Base-by-base conservation (phyloP, 1,140 invertebrate species). In the Nasonia vitripennis region DNA sequence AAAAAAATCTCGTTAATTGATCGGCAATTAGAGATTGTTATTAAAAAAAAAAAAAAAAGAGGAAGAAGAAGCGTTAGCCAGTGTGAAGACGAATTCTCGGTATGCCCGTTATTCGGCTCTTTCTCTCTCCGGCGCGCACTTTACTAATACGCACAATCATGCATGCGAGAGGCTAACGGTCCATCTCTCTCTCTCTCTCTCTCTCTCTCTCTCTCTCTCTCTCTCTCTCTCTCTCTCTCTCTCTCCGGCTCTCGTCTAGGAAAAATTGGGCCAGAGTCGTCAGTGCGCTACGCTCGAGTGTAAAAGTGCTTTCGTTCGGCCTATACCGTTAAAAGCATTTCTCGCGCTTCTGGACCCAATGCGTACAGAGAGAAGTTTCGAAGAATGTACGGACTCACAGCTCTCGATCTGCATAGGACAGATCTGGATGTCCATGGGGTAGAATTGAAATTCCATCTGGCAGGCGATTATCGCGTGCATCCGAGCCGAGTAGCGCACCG, bases 401-500 rank as follows among this genome's bases (percentile, higher is more conserved):
- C 96, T 97, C 92, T 97, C 96, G 85, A 98, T 96, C 87, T 95
- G 96, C 87, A 98, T 96, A 17, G 96, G 95, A 90, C 97, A 97
- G 4, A 95, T 95, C 94, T 97, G 97, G 87, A 96, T 96, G 90
- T 97, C 97, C 96, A 97, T 96, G 14, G 97, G 97, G 89, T 97
- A 97, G 34, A 96, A 94, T 89, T 96, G 95, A 90, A 97, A 97
- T 91, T 97, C 96, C 96, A 97, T 97, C 92, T 97, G 96, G 91
- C 97, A 97, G 80, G 96, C 96, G 74, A 97, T 96, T 80, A 97
- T 97, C 0, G 96, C 96, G 89, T 97, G 96, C 95, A 97, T 96
- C 82, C 97, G 92, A 0, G 96, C 96, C 11, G 96, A 95, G 91
- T 97, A 97, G 84, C 94, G 93, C 17, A 97, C 95, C 0, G 96